Evolutionary conservation across 1,140 invertebrate genomes (phyloP).

Genomic region (Drosophila ambigua): DNA sequence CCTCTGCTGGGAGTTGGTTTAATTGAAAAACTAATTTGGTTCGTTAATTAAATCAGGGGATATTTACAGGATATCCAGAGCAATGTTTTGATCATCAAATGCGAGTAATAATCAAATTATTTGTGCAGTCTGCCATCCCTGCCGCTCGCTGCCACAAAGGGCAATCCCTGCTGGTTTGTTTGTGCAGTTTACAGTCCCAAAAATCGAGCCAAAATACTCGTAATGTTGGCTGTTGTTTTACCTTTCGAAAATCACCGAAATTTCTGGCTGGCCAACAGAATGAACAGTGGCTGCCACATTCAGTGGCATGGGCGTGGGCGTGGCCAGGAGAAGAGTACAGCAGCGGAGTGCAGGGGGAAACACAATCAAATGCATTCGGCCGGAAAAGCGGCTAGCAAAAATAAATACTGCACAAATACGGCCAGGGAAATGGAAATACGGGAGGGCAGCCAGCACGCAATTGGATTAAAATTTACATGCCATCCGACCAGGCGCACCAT

Average conservation of each 20-base stretch:
- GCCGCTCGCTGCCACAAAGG: neutral
- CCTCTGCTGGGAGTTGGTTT: constrained; percentile 8
- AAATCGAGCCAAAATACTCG: constrained; percentile 12
- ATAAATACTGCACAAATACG: constrained; percentile 68
- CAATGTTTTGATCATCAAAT: neutral
- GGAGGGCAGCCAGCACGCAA: constrained; percentile 68
- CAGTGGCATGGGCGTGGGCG: constrained; percentile 25
- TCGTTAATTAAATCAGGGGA: constrained; percentile 16
- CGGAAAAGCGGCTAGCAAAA: constrained; percentile 78
- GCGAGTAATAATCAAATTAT: too few species aligned
- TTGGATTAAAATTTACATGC: constrained; percentile 82
- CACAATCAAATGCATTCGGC: constrained; percentile 79
- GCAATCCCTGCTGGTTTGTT: constrained; percentile 4
- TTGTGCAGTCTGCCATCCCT: too few species aligned
- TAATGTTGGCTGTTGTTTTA: constrained; percentile 42
- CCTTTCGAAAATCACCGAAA: constrained; percentile 60
- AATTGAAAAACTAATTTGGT: constrained; percentile 13
- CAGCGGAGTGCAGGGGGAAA: constrained; percentile 58
- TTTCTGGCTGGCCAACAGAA: constrained; percentile 65
- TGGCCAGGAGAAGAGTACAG: constrained; percentile 11
- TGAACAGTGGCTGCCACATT: constrained; percentile 51
- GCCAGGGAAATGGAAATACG: constrained; percentile 16
- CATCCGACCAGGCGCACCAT: constrained; percentile 71
- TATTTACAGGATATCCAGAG: neutral
- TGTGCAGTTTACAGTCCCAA: constrained; percentile 30